Base-by-base conservation (phyloP, 2,797 vertebrate species). In the Vireo griseus region DNA sequence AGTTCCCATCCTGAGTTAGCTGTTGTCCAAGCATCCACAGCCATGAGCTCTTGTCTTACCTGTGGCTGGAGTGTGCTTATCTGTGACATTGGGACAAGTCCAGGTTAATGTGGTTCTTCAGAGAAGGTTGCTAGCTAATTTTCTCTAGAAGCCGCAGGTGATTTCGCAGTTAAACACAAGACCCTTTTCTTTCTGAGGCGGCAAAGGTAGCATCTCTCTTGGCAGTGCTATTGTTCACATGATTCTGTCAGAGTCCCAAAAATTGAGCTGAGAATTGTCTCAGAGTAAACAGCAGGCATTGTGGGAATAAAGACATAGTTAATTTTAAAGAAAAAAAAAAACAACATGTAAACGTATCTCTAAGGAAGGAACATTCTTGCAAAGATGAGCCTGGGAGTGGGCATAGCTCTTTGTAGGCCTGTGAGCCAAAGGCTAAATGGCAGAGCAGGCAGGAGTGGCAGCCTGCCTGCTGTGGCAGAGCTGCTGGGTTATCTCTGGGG, bases 401-500 rank as follows among this genome's bases (percentile, higher is more conserved):
- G 47, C 39, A 22, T 3, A 21, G 50, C 42, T 67, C 48, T 57
- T 26, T 18, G 39, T 31, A 45, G 83, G 44, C 51, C 31, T 16
- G 10, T 0, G 1, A 86, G 35, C 68, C 54, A 26, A 76, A 73
- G 35, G 33, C 52, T 72, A 15, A 76, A 24, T 47, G 81, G 54
- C 54, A 37, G 54, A 28, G 51, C 47, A 50, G 65, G 37, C 47
- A 42, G 76, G 87, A 88, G 51, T 17, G 11, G 82, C 89, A 63
- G 78, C 18, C 42, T 48, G 77, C 29, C 45, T 75, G 76, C 75
- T 51, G 75, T 66, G 75, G 31, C 73, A 86, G 81, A 55, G 54
- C 76, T 91, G 54, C 65, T 90, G 89, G 42, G n/a, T 75, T 86
- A 94, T 91, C 89, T 95, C 85, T 62, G n/a, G 73, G 87, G 79